Evolutionary conservation across 1,140 invertebrate species (phyloP).

Genomic region (Macrostomum lignano): DNA sequence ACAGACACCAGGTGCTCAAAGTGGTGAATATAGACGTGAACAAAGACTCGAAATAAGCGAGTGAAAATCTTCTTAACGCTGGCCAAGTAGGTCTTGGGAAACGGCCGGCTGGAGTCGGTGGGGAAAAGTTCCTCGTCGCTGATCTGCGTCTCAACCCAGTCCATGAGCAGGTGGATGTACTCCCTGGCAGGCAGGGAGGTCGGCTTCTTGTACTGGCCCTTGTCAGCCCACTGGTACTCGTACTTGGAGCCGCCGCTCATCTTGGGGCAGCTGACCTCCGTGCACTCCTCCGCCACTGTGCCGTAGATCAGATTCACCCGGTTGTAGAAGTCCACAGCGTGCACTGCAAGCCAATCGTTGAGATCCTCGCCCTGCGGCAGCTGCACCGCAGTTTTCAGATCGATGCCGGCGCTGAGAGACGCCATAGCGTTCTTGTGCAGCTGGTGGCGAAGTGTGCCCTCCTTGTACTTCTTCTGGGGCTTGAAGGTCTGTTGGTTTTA

Average conservation of each 20-base stretch:
- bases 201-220: slow-evolving; percentile 52
- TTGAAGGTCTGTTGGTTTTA: slow-evolving; percentile 41
- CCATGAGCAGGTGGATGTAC: slow-evolving; percentile 61
- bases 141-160: slow-evolving; percentile 71
- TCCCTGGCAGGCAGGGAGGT: slow-evolving; percentile 54
- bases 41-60: slow-evolving; percentile 64
- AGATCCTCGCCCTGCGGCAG: slow-evolving; percentile 55
- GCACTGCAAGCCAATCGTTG: slow-evolving; percentile 77
- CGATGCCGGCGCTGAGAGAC: slow-evolving; percentile 66
- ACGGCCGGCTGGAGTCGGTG: slow-evolving; percentile 38
- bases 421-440: slow-evolving; percentile 74
- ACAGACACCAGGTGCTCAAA: slow-evolving; percentile 61
- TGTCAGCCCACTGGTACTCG: slow-evolving; percentile 77
- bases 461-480: slow-evolving; percentile 61
- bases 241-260: slow-evolving; percentile 60
- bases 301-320: slow-evolving; percentile 65
- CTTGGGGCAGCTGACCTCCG: slow-evolving; percentile 51
- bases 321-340: slow-evolving; percentile 87
- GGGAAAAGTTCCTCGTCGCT: slow-evolving; percentile 64
- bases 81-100: slow-evolving; percentile 46
- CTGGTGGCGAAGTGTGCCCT: slow-evolving; percentile 61
- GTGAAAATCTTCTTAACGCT: slow-evolving; percentile 63
- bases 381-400: slow-evolving; percentile 51
- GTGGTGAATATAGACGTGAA: slow-evolving; percentile 86
- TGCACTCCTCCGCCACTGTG: slow-evolving; percentile 57